Percentiles rank a stretch among this genome's conserved stretches.
Evolutionary conservation across 2,797 vertebrate genomes (phyloP).

Genomic region (Myripristis murdjan): DNA sequence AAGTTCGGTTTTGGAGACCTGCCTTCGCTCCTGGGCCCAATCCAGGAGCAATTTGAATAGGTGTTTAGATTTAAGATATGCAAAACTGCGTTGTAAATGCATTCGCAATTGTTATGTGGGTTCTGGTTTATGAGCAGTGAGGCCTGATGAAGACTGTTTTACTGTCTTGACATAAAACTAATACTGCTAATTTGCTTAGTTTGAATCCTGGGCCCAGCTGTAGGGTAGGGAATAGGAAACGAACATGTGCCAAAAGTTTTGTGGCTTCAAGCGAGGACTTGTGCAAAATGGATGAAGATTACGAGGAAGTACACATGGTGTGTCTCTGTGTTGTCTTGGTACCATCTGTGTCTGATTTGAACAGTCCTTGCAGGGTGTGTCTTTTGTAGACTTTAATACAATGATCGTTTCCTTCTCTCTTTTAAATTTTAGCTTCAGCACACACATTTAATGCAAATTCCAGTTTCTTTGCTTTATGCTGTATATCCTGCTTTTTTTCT

Average conservation of each 20-base stretch:
- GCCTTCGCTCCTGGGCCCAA: neutral
- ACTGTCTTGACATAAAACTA: slow-evolving; percentile 6
- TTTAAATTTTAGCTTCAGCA: too few relatives aligned
- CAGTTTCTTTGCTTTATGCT: too few relatives aligned
- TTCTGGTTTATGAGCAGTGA: slow-evolving; percentile 18
- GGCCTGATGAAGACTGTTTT: neutral
- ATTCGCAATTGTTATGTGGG: neutral
- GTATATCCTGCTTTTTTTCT: neutral
- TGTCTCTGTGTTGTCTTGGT: neutral
- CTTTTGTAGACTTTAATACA: neutral
- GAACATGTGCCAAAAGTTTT: neutral
- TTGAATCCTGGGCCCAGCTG: slow-evolving; percentile 27
- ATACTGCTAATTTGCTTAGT: slow-evolving; percentile 25
- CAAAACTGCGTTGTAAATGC: neutral
- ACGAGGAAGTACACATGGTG: neutral
- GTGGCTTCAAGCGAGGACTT: neutral
- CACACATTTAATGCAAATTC: too few relatives aligned
- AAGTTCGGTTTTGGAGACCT: neutral
- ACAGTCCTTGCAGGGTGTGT: neutral
- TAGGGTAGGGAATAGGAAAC: neutral
- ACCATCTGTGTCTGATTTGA: neutral
- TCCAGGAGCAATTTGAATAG: slow-evolving; percentile 14
- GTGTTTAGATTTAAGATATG: neutral
- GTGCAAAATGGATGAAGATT: neutral
- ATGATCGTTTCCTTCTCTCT: neutral